Base-by-base conservation (phyloP, 2,113 vertebrate species). In the Dasypus novemcinctus region DNA sequence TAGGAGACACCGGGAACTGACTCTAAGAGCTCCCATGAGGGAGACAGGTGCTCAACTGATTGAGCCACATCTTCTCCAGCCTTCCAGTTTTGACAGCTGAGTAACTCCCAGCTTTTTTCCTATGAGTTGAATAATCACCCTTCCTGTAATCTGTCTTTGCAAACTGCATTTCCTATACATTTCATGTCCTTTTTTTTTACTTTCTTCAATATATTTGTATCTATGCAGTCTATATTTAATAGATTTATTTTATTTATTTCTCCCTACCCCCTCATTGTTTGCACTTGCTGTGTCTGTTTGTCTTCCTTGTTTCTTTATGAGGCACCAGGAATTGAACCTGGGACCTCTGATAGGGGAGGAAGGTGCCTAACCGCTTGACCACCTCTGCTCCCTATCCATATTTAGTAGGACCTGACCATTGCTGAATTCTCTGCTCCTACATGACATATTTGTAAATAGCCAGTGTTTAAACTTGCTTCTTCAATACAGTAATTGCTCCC, bases 51-150 rank as follows among this genome's bases (percentile, higher is more conserved):
- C n/a, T n/a, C n/a, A n/a, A n/a, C n/a, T n/a, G n/a, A n/a, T n/a
- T n/a, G n/a, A n/a, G n/a, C 9, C 5, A 9, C 5, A 46, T 46
- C 43, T 46, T 5, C 43, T 46, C 43, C 43, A 5, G 54, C 14
- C 14, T 90, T 83, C 38, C 17, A 43, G 11, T 91, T 91, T 88
- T 83, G 33, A 72, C 21, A 76, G 5, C 31, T 91, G n/a, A 94
- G n/a, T 74, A 79, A 76, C 21, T 29, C n/a, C 38, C 4, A 71
- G 36, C 43, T 20, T 88, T 88, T 72, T 57, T 31, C 72, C 41
- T 46, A 13, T 49, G 75, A 85, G 57, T n/a, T 95, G 61, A 95
- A 33, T 89, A 93, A 92, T 82, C 38, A 88, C 1, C 74, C n/a
- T 86, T 18, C 41, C 15, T 90, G 9, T 54, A 43, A 74, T 46